A percentile compares a stretch with the other conserved stretches of the same genome.
These are phyloP conservation scores for Sympetrum striolatum DNA, from an alignment of 2,888 invertebrate species.

Conservation along the genomic window DNA sequence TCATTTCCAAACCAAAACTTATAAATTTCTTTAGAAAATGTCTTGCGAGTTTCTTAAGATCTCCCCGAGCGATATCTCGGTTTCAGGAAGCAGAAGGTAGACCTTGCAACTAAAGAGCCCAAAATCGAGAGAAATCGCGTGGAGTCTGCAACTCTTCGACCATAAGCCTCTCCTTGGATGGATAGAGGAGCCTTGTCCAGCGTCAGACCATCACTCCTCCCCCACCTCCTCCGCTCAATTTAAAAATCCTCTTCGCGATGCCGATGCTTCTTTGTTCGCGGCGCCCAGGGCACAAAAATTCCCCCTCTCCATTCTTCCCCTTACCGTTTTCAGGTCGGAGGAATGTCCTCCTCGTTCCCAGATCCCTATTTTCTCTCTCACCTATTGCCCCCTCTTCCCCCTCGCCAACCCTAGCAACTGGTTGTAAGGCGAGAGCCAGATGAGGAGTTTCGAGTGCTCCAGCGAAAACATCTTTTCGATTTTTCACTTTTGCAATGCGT, in stretches of 20 bases:
- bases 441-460: neutral
- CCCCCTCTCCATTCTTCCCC: neutral
- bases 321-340: neutral
- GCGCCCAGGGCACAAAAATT: neutral
- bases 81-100: neutral
- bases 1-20: too few relatives aligned
- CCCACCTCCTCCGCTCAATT: neutral
- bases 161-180: neutral
- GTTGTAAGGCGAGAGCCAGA: neutral
- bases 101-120: neutral
- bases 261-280: neutral
- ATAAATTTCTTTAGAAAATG: too few relatives aligned
- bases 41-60: too few relatives aligned
- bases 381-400: neutral
- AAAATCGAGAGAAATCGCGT: too few relatives aligned
- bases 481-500: neutral
- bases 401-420: neutral
- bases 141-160: neutral
- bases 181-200: neutral
- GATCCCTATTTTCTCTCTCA: neutral
- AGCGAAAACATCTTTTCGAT: neutral
- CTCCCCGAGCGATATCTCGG: too few relatives aligned
- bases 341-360: neutral
- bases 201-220: neutral
- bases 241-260: neutral